phyloP scores from a whole-genome alignment of 2,888 invertebrate genomes.

The Nebria brevicollis region DNA sequence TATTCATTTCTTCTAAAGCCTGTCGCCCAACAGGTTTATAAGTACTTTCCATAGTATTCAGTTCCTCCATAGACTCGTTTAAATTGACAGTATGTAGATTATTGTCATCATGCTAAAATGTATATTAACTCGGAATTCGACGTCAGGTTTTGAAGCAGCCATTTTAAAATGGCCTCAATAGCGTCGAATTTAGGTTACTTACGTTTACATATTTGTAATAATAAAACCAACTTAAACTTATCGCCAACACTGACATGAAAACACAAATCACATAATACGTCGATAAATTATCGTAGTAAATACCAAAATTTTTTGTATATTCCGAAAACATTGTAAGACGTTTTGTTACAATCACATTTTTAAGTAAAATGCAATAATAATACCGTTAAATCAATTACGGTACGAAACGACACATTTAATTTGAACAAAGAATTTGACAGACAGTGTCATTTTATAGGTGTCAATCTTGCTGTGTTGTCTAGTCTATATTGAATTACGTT shows the following conservation, averaged over 20 bases:
- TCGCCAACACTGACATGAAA: constrained; percentile 28
- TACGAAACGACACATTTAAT: neutral
- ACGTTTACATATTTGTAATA: constrained; percentile 29
- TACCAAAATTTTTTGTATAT: constrained; percentile 33
- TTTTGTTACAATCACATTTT: neutral
- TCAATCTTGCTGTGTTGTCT: neutral
- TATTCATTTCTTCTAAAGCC: constrained; percentile 50
- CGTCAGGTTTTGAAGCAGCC: neutral
- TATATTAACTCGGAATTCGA: neutral
- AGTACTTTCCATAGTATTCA: constrained; percentile 23
- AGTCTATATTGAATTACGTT: neutral
- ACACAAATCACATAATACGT: constrained; percentile 41
- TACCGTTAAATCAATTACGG: no score
- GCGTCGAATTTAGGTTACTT: neutral
- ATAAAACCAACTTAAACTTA: constrained; percentile 36
- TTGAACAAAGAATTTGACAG: neutral
- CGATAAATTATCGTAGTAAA: constrained; percentile 41
- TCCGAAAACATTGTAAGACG: constrained; percentile 31
- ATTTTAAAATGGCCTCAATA: neutral
- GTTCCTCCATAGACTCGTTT: constrained; percentile 4
- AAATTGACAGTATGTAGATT: neutral
- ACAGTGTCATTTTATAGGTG: neutral
- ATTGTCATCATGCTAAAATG: neutral
- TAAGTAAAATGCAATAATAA: neutral
- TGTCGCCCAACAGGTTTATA: constrained; percentile 28